Base-by-base conservation (phyloP, 1,140 invertebrate species). In the Asbolus verrucosus region DNA sequence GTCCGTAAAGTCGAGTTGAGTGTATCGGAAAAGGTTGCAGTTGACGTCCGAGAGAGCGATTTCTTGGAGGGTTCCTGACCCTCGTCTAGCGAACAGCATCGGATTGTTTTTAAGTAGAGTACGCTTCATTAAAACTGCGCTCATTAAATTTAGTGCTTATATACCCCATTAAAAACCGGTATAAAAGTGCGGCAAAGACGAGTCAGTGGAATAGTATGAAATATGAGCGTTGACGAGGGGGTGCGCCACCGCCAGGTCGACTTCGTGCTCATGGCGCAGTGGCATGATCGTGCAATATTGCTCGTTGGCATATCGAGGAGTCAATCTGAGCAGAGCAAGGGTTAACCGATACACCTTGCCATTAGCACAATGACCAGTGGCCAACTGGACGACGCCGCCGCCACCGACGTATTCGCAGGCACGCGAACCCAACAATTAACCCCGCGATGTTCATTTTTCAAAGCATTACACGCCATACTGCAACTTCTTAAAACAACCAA, bases 201-300 rank as follows among this genome's bases (percentile, higher is more conserved):
- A 38, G 62, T 71, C 36, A 27, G 31, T 14, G 67, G 14, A 38
- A 72, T 30, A 54, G 9, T 65, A 65, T 73, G 62, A 70, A 62
- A 73, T 50, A 73, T 38, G 62, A 69, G 60, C 8, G 11, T 19
- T 27, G 31, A 60, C 38, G 24, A 19, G 54, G 63, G 63, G 30
- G 65, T 24, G 46, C 41, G n/a, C n/a, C n/a, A n/a, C n/a, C n/a
- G n/a, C n/a, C n/a, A 69, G 46, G 21, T 30, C 18, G 61, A 9
- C 70, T 77, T 76, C 74, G 76, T 76, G 74, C 67, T 70, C 65
- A 72, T 62, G 71, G 69, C 67, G 63, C 71, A 13, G 60, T 75
- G 65, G 74, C 76, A 77, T 77, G 74, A 77, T 77, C 75, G 70
- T 65, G 73, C 65, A 75, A 76, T 73, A 75, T 70, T 73, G 67